Base-by-base conservation (phyloP, 2,797 vertebrate species). In the Synaphobranchus kaupii region DNA sequence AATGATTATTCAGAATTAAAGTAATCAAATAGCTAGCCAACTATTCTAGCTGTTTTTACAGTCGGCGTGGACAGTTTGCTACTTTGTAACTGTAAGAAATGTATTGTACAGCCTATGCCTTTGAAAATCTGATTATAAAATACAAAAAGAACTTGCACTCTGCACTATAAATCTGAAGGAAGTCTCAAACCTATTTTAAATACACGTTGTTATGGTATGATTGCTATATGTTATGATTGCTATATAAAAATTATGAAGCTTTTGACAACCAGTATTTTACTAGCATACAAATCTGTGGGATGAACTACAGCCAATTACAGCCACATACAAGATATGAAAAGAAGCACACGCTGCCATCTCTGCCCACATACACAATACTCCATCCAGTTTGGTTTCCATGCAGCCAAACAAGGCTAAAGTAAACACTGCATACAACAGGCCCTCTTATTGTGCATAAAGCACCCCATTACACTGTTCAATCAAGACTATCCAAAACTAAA, bases 261-360 rank as follows among this genome's bases (percentile, higher is more conserved):
- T 39, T 80, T 76, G 39, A 80, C 44, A 48, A 48, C 20, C 76
- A 80, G 39, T 20, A 76, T 76, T 76, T 76, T 76, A 76, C 31
- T 44, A 15, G 71, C 31, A 76, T 5, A 9, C 20, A 3, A 47
- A 48, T 80, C 5, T 48, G 20, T 47, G 76, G 44, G 76, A 80
- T 15, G 76, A 80, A 76, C 71, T 76, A 39, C 39, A 39, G 39
- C 39, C 39, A 39, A 39, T 39, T 39, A 39, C 76, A 7, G 76
- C 44, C 39, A 47, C 15, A 47, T 44, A 39, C 5, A 44, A 20
- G 12, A 44, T 4, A 76, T 76, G 13, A 28, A 31, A 31, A 44
- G 12, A 80, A 48, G 71, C 3, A 4, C 31, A 34, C 31, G 4
- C 76, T 80, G 44, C 17, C 7, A 76, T 76, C 71, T 76, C 44